A percentile compares a stretch with the other conserved stretches of the same genome.
Evolutionary conservation across 1,140 invertebrate species (phyloP).

Genomic region (Cydia splendana): DNA sequence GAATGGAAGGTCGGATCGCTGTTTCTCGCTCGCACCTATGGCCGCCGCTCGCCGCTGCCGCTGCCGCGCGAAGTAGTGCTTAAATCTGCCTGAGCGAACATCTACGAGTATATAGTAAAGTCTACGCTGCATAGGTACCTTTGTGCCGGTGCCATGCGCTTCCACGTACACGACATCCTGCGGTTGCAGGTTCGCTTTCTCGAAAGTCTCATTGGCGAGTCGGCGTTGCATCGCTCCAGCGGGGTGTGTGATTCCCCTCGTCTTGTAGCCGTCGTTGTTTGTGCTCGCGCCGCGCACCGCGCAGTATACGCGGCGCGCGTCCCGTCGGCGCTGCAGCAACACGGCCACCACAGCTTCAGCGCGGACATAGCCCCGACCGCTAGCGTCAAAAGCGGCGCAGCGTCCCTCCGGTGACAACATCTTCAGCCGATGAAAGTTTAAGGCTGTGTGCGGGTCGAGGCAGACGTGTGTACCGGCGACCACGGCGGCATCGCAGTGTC

Average conservation of each 20-base stretch:
- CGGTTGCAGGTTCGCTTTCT: constrained; percentile 90
- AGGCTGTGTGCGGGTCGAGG: constrained; percentile 91
- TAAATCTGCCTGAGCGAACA: no score
- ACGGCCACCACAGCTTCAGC: constrained; percentile 92
- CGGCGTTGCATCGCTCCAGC: constrained; percentile 91
- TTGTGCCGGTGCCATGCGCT: constrained; percentile 97
- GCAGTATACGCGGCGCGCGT: constrained; percentile 91
- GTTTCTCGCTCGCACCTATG: no score
- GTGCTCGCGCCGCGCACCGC: constrained; percentile 91
- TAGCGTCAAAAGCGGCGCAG: constrained; percentile 96
- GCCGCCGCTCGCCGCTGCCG: no score
- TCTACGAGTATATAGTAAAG: no score
- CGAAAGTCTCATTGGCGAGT: constrained; percentile 91
- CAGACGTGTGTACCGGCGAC: constrained; percentile 92
- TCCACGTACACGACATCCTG: constrained; percentile 93
- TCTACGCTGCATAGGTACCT: constrained; percentile 75
- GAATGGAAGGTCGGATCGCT: no score
- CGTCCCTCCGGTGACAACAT: constrained; percentile 93
- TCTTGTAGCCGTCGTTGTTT: constrained; percentile 95
- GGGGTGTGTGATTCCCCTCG: constrained; percentile 95
- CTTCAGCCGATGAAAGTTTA: constrained; percentile 95
- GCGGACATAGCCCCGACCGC: constrained; percentile 95
- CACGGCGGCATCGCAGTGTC: constrained; percentile 95
- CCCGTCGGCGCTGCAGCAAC: constrained; percentile 88
- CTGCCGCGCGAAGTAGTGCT: no score